phyloP scores from a whole-genome alignment of 2,888 invertebrate genomes.

The Parnassius mnemosyne region DNA sequence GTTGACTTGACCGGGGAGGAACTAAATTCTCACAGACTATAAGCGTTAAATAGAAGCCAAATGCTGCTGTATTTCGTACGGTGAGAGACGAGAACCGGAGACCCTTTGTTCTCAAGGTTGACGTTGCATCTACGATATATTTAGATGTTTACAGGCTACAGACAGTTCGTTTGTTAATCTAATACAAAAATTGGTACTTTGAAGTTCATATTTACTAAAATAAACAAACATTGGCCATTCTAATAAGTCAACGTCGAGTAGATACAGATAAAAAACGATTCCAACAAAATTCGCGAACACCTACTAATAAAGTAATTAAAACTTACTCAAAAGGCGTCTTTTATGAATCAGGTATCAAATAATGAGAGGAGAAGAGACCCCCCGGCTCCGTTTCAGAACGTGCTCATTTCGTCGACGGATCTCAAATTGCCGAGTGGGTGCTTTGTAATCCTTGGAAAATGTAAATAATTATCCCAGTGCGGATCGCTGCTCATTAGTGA shows the following conservation, averaged over 20 bases:
- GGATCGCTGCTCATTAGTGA: constrained; percentile 22
- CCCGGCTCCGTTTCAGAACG: constrained; percentile 6
- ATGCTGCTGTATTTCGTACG: too few species aligned
- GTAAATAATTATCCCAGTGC: constrained; percentile 21
- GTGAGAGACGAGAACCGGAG: too few species aligned
- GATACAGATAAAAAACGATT: neutral
- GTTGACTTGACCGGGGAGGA: too few species aligned
- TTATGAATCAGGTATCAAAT: constrained; percentile 23
- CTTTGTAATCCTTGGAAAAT: constrained; percentile 19
- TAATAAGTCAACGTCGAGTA: neutral
- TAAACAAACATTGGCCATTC: neutral
- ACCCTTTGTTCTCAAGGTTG: too few species aligned
- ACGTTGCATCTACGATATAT: too few species aligned
- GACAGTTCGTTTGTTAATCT: too few species aligned
- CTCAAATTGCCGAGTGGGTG: constrained; percentile 19
- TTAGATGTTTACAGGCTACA: too few species aligned
- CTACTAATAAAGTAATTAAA: constrained; percentile 17
- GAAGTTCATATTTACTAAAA: too few species aligned
- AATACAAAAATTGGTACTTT: too few species aligned
- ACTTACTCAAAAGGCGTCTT: constrained; percentile 7
- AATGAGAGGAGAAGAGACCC: constrained; percentile 4
- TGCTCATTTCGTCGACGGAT: constrained; percentile 7
- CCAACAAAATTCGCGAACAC: neutral
- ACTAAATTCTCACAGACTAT: too few species aligned
- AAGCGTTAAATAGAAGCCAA: too few species aligned